Conservation (phyloP, 2,888 invertebrate genomes). For the Brachyptera risi region DNA sequence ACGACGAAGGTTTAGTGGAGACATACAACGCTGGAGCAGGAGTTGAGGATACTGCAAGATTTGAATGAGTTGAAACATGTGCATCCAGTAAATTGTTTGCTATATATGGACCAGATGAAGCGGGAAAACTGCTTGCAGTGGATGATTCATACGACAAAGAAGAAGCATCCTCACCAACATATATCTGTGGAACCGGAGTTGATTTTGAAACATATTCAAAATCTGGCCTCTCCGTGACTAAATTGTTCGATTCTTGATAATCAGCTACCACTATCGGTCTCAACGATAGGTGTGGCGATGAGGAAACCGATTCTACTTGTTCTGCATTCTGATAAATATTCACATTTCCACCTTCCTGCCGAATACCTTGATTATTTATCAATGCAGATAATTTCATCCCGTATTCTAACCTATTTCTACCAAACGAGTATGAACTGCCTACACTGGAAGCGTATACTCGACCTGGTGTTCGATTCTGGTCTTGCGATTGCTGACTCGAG, state of each 20-base stretch:
- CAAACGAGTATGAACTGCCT: background rate
- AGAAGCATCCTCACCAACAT: background rate
- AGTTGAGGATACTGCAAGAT: background rate
- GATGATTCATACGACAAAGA: background rate
- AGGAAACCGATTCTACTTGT: background rate
- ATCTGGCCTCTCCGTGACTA: background rate
- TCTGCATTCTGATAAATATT: too few species aligned
- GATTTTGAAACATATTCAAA: background rate
- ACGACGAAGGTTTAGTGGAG: background rate
- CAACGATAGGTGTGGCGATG: background rate
- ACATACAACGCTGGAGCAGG: constrained; percentile 1
- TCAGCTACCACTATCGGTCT: constrained; percentile 35
- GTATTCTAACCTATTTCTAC: background rate
- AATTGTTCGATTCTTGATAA: constrained; percentile 23
- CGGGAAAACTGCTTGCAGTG: background rate
- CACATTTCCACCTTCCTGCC: background rate
- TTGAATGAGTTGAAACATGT: too few species aligned
- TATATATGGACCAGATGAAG: background rate
- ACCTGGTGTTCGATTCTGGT: background rate
- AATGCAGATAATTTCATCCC: background rate
- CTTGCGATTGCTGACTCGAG: background rate
- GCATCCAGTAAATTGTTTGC: background rate
- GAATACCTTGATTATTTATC: background rate
- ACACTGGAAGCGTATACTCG: background rate
- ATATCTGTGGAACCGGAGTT: background rate